These are phyloP conservation scores for Ceyx cyanopectus DNA, from an alignment of 2,113 vertebrate species.

Conservation along the genomic window DNA sequence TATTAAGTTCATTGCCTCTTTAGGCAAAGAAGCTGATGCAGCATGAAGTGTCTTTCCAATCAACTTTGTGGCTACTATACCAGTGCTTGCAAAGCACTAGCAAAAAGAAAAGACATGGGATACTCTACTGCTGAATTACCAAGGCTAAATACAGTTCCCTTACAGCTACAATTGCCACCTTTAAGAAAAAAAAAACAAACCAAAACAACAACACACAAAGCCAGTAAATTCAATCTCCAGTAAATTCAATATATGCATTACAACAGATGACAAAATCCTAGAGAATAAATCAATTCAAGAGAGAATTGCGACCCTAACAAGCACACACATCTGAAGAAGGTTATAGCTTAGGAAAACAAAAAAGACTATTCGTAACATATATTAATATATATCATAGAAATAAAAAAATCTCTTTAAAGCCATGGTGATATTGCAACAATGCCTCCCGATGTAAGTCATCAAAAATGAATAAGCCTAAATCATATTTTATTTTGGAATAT, in stretches of 20 bases:
- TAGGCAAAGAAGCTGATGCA: not conserved
- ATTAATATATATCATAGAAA: not conserved
- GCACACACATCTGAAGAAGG: not conserved
- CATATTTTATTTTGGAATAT: not conserved
- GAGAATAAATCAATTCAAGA: not conserved
- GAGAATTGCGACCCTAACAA: not conserved
- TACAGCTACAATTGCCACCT: not conserved
- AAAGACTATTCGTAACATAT: not conserved
- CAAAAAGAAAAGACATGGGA: not conserved
- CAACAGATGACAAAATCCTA: not conserved
- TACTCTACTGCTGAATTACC: not conserved
- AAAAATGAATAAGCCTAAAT: not conserved
- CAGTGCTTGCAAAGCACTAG: not conserved
- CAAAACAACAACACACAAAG: not conserved
- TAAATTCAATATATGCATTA: not conserved
- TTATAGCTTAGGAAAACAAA: not conserved
- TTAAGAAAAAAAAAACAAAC: not conserved
- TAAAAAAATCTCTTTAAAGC: not conserved
- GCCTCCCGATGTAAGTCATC: not conserved
- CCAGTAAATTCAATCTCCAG: not conserved
- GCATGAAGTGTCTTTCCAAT: not conserved
- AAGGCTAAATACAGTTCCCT: not conserved
- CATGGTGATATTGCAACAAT: not conserved
- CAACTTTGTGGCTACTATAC: not conserved
- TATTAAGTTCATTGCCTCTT: not conserved